These are phyloP conservation scores for Eubasilissa splendida DNA, from an alignment of 2,888 invertebrate genomes.

Conservation along the genomic window DNA sequence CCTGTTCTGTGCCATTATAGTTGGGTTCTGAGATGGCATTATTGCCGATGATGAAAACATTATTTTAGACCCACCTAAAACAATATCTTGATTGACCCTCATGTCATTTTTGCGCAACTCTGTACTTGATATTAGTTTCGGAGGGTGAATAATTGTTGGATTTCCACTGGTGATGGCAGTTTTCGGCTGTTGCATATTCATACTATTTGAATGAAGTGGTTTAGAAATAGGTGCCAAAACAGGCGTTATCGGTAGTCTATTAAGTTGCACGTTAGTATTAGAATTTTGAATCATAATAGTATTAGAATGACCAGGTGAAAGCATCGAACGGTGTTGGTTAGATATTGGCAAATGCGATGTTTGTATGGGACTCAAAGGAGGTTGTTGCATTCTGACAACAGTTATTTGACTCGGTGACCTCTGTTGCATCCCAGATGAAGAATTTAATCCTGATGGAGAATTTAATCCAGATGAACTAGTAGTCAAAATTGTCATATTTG, in stretches of 20 bases:
- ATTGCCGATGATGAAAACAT: constrained; percentile 68
- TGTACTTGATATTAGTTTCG: constrained; percentile 65
- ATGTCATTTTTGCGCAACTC: constrained; percentile 66
- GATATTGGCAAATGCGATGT: constrained; percentile 67
- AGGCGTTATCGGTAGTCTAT: constrained; percentile 74
- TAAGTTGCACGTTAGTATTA: constrained; percentile 69
- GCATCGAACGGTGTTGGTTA: constrained; percentile 64
- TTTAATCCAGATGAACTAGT: constrained; percentile 66
- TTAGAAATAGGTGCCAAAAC: constrained; percentile 74
- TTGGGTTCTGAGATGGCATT: constrained; percentile 66
- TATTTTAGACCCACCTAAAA: constrained; percentile 63
- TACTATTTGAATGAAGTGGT: constrained; percentile 71
- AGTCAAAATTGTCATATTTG: constrained; percentile 68
- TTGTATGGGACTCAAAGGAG: constrained; percentile 69
- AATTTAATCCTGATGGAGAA: constrained; percentile 60
- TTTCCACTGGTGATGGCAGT: constrained; percentile 61
- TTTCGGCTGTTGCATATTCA: constrained; percentile 66
- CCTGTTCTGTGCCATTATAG: constrained; percentile 69
- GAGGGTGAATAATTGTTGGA: constrained; percentile 64
- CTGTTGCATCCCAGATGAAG: constrained; percentile 67
- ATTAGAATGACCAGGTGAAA: constrained; percentile 69
- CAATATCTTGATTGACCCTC: constrained; percentile 62
- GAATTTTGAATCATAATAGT: constrained; percentile 70
- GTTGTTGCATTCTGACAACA: constrained; percentile 72
- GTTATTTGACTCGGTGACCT: constrained; percentile 70